Evolutionary conservation across 1,140 invertebrate species (phyloP).

Genomic region (Parapsyche elsis): DNA sequence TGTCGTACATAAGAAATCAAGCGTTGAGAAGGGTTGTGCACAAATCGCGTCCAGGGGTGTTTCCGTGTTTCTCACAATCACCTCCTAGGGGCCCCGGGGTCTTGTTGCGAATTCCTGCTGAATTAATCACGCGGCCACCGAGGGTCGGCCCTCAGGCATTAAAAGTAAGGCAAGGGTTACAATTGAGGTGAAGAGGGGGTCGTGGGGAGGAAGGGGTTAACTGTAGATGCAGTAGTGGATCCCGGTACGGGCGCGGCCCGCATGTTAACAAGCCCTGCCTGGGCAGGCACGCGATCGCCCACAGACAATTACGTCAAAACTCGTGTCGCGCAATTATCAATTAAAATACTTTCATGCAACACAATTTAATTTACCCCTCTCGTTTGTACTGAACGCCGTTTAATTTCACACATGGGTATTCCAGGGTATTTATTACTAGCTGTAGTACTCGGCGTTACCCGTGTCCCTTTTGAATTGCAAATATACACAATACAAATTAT

Average conservation of each 20-base stretch:
- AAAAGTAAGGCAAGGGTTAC: slow-evolving; percentile 39
- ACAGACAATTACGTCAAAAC: slow-evolving; percentile 29
- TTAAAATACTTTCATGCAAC: slow-evolving; percentile 23
- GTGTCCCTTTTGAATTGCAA: no score
- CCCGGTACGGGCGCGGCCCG: background rate
- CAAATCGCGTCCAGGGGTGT: background rate
- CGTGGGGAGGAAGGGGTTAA: no score
- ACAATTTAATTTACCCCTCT: background rate
- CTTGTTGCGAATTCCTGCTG: slow-evolving; percentile 52
- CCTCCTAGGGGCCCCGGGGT: slow-evolving; percentile 13
- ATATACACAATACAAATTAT: no score
- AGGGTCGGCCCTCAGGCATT: slow-evolving; percentile 51
- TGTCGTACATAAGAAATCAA: no score
- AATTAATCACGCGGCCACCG: slow-evolving; percentile 52
- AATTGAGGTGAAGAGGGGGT: background rate
- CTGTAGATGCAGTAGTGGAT: background rate
- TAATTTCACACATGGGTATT: no score
- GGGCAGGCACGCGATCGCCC: slow-evolving; percentile 9
- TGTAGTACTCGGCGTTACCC: no score
- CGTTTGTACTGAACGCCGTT: no score
- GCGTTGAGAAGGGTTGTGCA: no score
- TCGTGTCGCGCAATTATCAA: slow-evolving; percentile 28
- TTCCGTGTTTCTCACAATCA: slow-evolving; percentile 27
- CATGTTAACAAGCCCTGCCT: slow-evolving; percentile 42
- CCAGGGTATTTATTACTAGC: no score